Base-by-base conservation (phyloP, 2,888 invertebrate genomes). In the Frankliniella intonsa region DNA sequence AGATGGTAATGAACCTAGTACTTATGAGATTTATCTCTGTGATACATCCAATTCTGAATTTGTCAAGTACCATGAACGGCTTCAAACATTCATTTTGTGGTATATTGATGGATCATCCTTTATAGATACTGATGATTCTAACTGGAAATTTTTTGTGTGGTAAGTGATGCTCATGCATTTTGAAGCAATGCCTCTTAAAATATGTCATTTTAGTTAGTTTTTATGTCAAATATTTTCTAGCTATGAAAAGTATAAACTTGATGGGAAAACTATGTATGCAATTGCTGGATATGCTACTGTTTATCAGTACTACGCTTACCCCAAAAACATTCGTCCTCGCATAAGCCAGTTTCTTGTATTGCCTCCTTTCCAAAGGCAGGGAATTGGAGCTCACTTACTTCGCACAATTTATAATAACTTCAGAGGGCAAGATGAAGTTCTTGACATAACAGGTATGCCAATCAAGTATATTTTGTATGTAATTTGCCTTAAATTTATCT, bases 21-120 rank as follows among this genome's bases (percentile, higher is more conserved):
- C 86, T 62, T 97, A 94, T 89, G 95, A 96, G 89, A 91, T 97
- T n/a, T 97, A 95, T 86, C 91, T 91, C 85, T 92, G 93, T 85
- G 92, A 94, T 86, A 91, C 92, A 84, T 91, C 91, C 19, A 91
- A 91, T 81, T 91, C 92, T 0, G 93, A 93, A 0, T 98, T 97
- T 87, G 87, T 92, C 50, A 90, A 91, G 8, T 98, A 93, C 87
- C 96, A 98, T 87, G 90, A 93, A 84, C 91, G 95, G 82, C 89
- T 98, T 85, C 97, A 98, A 89, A 95, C 97, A 0, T 96, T 98
- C 86, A 90, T 98, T 14, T 89, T 98, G 83, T 98, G 97, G 95
- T 99, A 94, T 88, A 96, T 99, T 85, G 99, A 99, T 90, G 98
- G 96, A 19, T 98, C 97, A 0, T 95, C 95, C 62, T 97, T 94